Percentiles rank a stretch among this genome's conserved stretches.
These are phyloP conservation scores for Percopsis transmontana DNA, from an alignment of 2,113 vertebrate species.

Conservation along the genomic window DNA sequence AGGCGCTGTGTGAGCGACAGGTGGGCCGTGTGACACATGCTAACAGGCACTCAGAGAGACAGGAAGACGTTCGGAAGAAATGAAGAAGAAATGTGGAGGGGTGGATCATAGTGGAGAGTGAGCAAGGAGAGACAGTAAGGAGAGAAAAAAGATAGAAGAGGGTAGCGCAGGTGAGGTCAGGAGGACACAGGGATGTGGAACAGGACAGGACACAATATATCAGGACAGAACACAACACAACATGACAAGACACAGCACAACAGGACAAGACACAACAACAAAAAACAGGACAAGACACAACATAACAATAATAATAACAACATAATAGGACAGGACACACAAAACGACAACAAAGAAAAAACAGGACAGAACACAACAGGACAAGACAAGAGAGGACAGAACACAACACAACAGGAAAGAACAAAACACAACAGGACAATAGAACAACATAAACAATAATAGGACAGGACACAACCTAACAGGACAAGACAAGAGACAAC, in stretches of 20 bases:
- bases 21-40: constrained; percentile 35
- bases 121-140: constrained; percentile 12
- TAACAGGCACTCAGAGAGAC: constrained; percentile 34
- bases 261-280: constrained; percentile 14
- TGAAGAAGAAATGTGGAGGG: neutral
- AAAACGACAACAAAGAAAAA: neutral
- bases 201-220: neutral
- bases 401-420: neutral
- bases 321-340: neutral
- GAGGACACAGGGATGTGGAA: too few relatives aligned
- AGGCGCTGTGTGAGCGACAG: constrained; percentile 18
- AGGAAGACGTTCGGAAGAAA: constrained; percentile 2
- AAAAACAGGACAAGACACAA: neutral
- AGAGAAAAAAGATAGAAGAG: constrained; percentile 10
- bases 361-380: neutral
- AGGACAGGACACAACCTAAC: neutral
- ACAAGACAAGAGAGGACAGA: neutral
- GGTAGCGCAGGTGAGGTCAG: too few relatives aligned
- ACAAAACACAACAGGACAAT: neutral
- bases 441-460: neutral
- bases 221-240: neutral
- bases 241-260: constrained; percentile 18
- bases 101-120: constrained; percentile 4
- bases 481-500: neutral
- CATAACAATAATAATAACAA: too few relatives aligned